Evolutionary conservation across 2,113 vertebrate genomes (phyloP).

Genomic region (Catharus minimus): DNA sequence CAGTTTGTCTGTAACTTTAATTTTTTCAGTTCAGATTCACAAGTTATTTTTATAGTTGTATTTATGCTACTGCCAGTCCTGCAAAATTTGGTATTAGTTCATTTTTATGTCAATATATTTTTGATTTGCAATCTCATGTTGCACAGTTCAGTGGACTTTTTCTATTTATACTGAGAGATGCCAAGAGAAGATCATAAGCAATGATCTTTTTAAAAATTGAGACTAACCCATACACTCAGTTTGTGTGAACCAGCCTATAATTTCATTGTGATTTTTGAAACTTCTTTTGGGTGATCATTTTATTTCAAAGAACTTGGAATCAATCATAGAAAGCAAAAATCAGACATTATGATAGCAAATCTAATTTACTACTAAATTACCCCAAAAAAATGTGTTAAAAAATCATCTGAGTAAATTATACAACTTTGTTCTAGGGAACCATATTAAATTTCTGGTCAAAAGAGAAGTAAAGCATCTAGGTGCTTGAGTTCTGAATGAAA

Average conservation of each 20-base stretch:
- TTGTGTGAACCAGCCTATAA: not conserved
- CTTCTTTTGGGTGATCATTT: not conserved
- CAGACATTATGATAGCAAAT: not conserved
- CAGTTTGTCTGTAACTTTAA: not conserved
- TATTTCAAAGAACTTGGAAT: not conserved
- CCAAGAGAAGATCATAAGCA: not conserved
- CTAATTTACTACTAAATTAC: constrained; percentile 25
- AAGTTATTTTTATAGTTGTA: not conserved
- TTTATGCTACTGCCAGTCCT: not conserved
- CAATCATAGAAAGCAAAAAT: not conserved
- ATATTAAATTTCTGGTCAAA: not conserved
- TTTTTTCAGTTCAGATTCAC: not conserved
- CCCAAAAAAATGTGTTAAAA: not conserved
- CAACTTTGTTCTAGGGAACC: not conserved
- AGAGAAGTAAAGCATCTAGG: not conserved
- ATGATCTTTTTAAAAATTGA: not conserved
- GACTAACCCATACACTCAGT: not conserved
- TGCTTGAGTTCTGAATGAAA: not conserved
- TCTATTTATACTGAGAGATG: not conserved
- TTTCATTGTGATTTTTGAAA: not conserved
- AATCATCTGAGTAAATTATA: not conserved
- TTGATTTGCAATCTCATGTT: not conserved
- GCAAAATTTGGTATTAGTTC: not conserved
- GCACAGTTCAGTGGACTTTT: not conserved
- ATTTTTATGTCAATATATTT: not conserved